Percentiles rank a stretch among this genome's conserved stretches.
These are phyloP conservation scores for Saimiri boliviensis DNA, from an alignment of 2,113 vertebrate genomes.

Conservation along the genomic window DNA sequence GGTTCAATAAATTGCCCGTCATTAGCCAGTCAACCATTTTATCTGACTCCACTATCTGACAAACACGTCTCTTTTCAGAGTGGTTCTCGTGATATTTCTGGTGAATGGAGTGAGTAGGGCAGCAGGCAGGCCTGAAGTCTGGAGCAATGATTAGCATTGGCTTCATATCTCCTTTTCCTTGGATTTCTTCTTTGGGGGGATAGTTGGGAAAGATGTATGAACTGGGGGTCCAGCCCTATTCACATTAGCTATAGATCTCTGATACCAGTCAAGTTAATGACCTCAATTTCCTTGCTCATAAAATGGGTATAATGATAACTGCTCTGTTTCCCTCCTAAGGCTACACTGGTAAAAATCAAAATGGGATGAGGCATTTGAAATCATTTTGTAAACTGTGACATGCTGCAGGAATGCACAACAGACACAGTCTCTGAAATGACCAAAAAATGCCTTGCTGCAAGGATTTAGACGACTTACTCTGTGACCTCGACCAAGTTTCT, in stretches of 20 bases:
- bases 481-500: not conserved
- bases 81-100: not conserved
- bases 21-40: not conserved
- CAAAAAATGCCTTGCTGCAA: not conserved
- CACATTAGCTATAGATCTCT: not conserved
- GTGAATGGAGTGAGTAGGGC: not conserved
- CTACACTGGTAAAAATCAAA: not conserved
- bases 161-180: not conserved
- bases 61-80: slow-evolving; percentile 3
- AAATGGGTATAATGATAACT: not conserved
- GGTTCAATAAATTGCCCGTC: not conserved
- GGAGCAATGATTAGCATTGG: not conserved
- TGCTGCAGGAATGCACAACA: not conserved
- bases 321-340: not conserved
- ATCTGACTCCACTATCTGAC: not conserved
- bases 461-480: not conserved
- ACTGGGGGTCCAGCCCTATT: not conserved
- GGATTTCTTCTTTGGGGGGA: not conserved
- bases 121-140: not conserved
- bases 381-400: not conserved
- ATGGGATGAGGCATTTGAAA: not conserved
- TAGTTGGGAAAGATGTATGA: not conserved
- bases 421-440: not conserved
- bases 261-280: not conserved
- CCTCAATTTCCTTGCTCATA: not conserved